These are phyloP conservation scores for Mycteria americana DNA, from an alignment of 2,797 vertebrate species.

Conservation along the genomic window DNA sequence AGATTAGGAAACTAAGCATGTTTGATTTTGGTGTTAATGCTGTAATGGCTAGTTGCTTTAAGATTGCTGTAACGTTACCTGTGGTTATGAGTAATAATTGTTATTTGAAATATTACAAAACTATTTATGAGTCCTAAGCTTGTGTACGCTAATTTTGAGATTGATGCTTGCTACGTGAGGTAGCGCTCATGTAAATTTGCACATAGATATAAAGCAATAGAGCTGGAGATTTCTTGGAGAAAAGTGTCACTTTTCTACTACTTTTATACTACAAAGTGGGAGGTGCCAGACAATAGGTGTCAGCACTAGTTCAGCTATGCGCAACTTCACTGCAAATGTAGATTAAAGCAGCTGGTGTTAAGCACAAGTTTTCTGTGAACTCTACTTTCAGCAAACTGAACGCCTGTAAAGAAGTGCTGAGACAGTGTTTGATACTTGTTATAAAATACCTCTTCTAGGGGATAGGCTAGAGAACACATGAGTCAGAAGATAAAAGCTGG, in stretches of 20 bases:
- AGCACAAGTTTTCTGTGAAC: not conserved
- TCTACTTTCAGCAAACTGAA: not conserved
- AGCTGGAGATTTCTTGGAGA: not conserved
- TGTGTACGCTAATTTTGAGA: not conserved
- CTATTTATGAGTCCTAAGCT: not conserved
- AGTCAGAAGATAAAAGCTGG: not conserved
- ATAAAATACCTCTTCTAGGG: not conserved
- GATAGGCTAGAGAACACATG: not conserved
- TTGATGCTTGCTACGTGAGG: not conserved
- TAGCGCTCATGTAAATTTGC: not conserved
- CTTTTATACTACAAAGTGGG: not conserved
- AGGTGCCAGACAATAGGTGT: conserved; percentile 47
- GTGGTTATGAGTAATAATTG: conserved; percentile 44
- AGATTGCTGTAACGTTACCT: conserved; percentile 5
- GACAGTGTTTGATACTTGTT: not conserved
- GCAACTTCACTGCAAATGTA: not conserved
- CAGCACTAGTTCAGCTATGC: conserved; percentile 36
- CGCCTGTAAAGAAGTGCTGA: not conserved
- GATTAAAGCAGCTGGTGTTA: not conserved
- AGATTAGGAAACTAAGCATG: not conserved
- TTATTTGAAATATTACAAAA: conserved; percentile 48
- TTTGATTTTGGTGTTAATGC: conserved; percentile 30
- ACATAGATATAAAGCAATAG: not conserved
- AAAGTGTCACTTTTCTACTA: not conserved
- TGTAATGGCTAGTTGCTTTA: conserved; percentile 22